A percentile compares a stretch with the other conserved stretches of the same genome.
These are phyloP conservation scores for Ptychobarbus kaznakovi DNA, from an alignment of 2,797 vertebrate genomes.

Conservation along the genomic window DNA sequence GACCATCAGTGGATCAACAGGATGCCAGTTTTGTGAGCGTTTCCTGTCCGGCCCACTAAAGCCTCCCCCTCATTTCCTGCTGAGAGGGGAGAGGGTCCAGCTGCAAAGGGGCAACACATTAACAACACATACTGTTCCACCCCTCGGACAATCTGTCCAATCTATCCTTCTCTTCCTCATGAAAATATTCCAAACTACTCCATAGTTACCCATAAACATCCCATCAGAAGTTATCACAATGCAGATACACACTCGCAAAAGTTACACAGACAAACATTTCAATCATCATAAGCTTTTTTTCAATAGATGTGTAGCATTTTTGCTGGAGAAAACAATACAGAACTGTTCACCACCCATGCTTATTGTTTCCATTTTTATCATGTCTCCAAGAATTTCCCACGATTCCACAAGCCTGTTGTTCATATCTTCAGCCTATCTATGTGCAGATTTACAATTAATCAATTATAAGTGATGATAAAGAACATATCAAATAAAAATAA, in stretches of 20 bases:
- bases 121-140: constrained; percentile 26
- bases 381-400: constrained; percentile 22
- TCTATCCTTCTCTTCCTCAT: not conserved
- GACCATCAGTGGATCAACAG: constrained; percentile 81
- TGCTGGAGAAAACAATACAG: constrained; percentile 11
- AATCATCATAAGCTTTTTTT: constrained; percentile 2
- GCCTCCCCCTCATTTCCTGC: constrained; percentile 78
- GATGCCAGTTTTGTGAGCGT: constrained; percentile 78
- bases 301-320: constrained; percentile 12
- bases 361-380: constrained; percentile 20
- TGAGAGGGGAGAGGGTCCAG: constrained; percentile 70
- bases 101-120: constrained; percentile 40
- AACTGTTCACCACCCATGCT: constrained; percentile 16
- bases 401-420: not conserved
- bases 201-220: constrained; percentile 2
- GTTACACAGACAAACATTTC: not conserved
- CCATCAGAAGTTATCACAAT: not conserved
- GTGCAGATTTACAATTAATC: not conserved
- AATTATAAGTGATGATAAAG: not conserved
- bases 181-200: constrained; percentile 1
- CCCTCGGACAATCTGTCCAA: not conserved
- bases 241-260: not conserved
- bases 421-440: not conserved
- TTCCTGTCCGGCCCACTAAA: constrained; percentile 81
- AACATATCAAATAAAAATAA: not conserved